Evolutionary conservation across 2,797 vertebrate species (phyloP), one percentile per base, ranked within the genome.

Genomic region (Crocidura indochinensis): DNA sequence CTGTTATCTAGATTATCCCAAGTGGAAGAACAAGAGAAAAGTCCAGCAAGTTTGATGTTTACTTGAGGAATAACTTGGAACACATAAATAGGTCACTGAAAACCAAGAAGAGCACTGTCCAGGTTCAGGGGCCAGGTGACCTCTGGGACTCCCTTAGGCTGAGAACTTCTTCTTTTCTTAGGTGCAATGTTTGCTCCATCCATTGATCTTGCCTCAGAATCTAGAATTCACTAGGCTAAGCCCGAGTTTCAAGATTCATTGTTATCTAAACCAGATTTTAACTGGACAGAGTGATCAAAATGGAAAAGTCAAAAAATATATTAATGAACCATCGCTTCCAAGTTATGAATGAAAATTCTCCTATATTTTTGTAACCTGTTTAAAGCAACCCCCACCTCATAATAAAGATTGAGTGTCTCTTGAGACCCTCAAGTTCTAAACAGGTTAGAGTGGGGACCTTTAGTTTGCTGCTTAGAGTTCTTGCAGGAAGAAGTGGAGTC

Each of bases 361-460:
- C 14, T 14, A 53, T 14, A 53, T 53, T 1, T 53, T 14, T 53
- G 51, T 53, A 53, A 12, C 51, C 51, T 14, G 3, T 53, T 53
- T 14, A 10, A 53, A 53, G 12, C 49, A 51, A 51, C 49, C 49
- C 14, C 9, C 10, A 53, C n/a, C 27, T 71, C 38, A 60, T n/a
- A 75, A 69, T n/a, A 51, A n/a, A 29, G 82, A 76, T 56, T 47
- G 38, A 3, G 17, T 67, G 24, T 90, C 84, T 49, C 44, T 31
- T 56, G 90, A 71, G 56, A 38, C 27, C 3, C n/a, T 60, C 29
- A 86, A 46, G n/a, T 56, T 78, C 71, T 79, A 83, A 64, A 12
- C 22, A 79, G n/a, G 24, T 64, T 19, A 49, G 49, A 15, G 49
- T 51, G 49, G 19, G 53, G 11, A 71, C 19, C 27, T 19, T 3